Evolutionary conservation across 1,140 invertebrate genomes (phyloP), one percentile per base, ranked within the genome.

Genomic region (Neodiprion pinetum): DNA sequence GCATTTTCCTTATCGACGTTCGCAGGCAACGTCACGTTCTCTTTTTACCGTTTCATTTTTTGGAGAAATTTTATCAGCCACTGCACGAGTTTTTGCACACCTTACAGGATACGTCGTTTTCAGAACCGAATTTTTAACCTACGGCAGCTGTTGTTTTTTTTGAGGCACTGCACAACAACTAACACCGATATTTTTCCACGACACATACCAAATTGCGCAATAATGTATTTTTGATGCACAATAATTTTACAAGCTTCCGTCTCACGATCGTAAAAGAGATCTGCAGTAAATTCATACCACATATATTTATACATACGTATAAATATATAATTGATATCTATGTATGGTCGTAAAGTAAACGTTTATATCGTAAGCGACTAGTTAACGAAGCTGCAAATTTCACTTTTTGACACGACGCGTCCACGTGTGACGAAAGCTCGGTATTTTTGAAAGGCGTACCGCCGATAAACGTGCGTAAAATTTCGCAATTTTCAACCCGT

Each of bases 371-470:
- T 40, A 40, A 40, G 5, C 28, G 2, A 40, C 28, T 5, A 40
- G 5, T 5, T 40, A 5, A 40, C 5, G 1, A 40, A 40, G 5
- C 28, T 40, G 28, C 28, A 40, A 40, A 40, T 65, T 66, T 48
- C 49, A n/a, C 40, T 40, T 14, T 23, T 65, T 65, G 23, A 14
- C 49, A 66, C 21, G 12, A 50, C 47, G 53, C 67, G 49, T 70
- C 21, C n/a, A 7, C 17, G 17, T 71, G 47, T 75, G 9, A 40
- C 28, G 28, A 67, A 75, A 71, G 71, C n/a, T 71, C 9, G 40
- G 3, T 71, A 77, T 70, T 80, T 74, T 79, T 21, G 17, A 5
- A 40, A 40, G 28, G 28, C 28, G 28, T 5, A 40, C 28, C 28
- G 28, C 53, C 28, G 11, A 17, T 61, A 9, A 40, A 61, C 53